phyloP scores from a whole-genome alignment of 2,113 vertebrate genomes.

The Manacus vitellinus region DNA sequence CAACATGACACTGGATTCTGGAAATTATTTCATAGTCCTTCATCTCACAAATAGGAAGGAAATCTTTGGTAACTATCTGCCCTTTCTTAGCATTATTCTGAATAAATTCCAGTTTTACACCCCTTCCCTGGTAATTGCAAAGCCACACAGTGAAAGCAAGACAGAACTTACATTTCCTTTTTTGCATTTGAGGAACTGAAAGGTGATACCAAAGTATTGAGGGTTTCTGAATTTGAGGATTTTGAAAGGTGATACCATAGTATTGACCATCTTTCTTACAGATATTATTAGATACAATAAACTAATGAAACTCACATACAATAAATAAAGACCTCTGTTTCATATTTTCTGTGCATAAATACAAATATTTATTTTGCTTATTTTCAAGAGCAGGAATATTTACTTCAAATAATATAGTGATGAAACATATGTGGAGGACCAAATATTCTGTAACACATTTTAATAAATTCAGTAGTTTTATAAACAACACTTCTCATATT shows the following conservation, averaged over 20 bases:
- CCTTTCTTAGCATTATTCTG: neutral
- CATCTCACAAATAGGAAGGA: neutral
- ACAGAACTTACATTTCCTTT: fast-evolving
- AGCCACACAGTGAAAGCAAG: neutral
- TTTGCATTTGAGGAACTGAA: neutral
- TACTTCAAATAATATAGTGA: neutral
- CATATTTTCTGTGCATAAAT: neutral
- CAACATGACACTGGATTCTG: neutral
- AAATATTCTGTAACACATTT: neutral
- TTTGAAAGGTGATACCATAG: neutral
- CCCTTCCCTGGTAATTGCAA: neutral
- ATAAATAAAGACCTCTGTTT: neutral
- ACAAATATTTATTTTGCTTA: neutral
- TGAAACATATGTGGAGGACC: neutral
- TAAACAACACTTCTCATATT: neutral
- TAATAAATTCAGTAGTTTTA: neutral
- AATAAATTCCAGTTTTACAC: neutral
- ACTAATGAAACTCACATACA: neutral
- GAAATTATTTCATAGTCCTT: neutral
- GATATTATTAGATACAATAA: neutral
- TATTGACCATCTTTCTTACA: neutral
- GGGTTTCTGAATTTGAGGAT: neutral
- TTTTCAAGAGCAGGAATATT: neutral
- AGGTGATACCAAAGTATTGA: neutral
- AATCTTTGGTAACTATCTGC: neutral